phyloP scores from a whole-genome alignment of 2,888 invertebrate species.

The Macropis europaea region DNA sequence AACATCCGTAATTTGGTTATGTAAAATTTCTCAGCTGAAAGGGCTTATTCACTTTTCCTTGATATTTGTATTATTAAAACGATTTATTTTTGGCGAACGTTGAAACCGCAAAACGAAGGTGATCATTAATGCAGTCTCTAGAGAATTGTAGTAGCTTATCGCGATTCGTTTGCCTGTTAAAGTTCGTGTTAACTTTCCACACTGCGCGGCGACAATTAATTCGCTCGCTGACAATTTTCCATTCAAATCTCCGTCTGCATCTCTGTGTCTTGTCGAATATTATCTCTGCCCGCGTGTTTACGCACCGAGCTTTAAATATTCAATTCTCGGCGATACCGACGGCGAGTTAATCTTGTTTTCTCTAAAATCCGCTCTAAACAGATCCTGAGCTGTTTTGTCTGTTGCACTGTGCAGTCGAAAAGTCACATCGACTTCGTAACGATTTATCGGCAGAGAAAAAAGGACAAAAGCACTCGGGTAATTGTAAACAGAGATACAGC shows the following conservation, averaged over 20 bases:
- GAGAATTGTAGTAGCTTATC: too few relatives aligned
- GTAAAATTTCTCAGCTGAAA: too few relatives aligned
- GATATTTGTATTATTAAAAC: too few relatives aligned
- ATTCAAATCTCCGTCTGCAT: slow-evolving; percentile 9
- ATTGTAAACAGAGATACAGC: too few relatives aligned
- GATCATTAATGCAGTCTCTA: too few relatives aligned
- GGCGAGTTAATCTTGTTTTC: background rate
- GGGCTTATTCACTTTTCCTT: too few relatives aligned
- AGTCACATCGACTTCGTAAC: too few relatives aligned
- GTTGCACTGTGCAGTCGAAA: background rate
- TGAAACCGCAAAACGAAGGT: too few relatives aligned
- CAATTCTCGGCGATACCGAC: background rate
- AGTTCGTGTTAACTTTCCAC: slow-evolving; percentile 24
- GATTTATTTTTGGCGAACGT: too few relatives aligned
- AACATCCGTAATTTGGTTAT: too few relatives aligned
- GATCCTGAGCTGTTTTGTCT: background rate
- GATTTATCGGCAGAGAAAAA: too few relatives aligned
- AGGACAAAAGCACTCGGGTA: too few relatives aligned
- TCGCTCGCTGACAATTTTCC: slow-evolving; percentile 30
- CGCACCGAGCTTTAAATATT: background rate
- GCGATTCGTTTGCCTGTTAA: slow-evolving; percentile 26
- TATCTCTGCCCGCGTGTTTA: slow-evolving; percentile 32
- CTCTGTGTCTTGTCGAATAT: slow-evolving; percentile 10
- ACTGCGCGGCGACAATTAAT: slow-evolving; percentile 13
- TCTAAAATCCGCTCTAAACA: background rate